phyloP scores from a whole-genome alignment of 2,888 invertebrate species.

The Agrenia bidenticulata region DNA sequence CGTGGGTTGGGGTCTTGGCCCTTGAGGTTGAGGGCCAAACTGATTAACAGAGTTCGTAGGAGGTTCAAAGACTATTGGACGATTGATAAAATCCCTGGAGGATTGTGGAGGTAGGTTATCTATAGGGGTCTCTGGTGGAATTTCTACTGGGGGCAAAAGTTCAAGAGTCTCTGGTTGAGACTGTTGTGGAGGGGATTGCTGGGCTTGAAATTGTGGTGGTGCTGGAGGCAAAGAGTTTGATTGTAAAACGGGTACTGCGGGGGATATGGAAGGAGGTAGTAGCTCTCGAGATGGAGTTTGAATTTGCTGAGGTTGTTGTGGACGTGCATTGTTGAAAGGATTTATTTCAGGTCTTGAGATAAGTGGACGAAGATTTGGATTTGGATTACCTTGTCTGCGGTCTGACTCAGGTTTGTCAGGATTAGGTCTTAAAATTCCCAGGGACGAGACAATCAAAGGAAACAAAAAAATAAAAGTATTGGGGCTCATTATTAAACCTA shows the following conservation, averaged over 20 bases:
- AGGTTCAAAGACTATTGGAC: background rate
- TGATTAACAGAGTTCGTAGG: background rate
- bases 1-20: background rate
- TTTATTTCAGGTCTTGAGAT: no score
- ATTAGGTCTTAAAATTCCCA: no score
- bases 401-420: no score
- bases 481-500: no score
- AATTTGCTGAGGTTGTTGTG: background rate
- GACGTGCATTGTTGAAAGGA: no score
- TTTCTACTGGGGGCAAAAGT: conserved; percentile 14
- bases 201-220: background rate
- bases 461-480: no score
- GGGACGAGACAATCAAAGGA: no score
- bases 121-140: conserved; percentile 11
- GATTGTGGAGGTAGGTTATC: background rate
- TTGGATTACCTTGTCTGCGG: no score
- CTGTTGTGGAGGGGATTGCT: background rate
- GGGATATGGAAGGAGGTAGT: background rate
- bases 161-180: background rate
- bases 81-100: background rate
- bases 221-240: background rate
- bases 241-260: background rate
- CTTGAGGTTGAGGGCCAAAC: background rate
- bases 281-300: background rate
- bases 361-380: no score